phyloP scores from a whole-genome alignment of 2,888 invertebrate genomes.

The Drosophila algonquin region DNA sequence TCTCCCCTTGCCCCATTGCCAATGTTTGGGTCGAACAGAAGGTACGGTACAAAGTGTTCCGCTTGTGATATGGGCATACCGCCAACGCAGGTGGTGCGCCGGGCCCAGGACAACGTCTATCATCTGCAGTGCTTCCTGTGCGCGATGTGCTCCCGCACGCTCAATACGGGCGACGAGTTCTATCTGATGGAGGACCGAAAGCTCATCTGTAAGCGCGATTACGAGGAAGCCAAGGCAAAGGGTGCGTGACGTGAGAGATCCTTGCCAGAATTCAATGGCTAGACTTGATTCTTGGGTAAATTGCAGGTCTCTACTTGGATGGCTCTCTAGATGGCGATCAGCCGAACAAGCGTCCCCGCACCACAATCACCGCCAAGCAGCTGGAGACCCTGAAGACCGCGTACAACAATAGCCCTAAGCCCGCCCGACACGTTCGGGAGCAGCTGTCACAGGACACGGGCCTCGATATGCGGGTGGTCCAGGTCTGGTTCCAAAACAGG shows the following conservation, averaged over 20 bases:
- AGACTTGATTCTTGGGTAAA: not conserved
- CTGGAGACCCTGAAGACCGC: constrained; percentile 98
- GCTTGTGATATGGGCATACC: constrained; percentile 99
- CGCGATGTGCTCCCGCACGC: constrained; percentile 95
- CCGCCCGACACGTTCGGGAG: constrained; percentile 98
- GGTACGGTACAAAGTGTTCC: constrained; percentile 99
- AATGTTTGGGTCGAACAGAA: constrained; percentile 87
- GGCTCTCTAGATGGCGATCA: constrained; percentile 96
- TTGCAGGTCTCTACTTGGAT: constrained; percentile 85
- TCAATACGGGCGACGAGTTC: constrained; percentile 99
- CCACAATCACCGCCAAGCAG: constrained; percentile 99
- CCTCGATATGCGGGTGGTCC: constrained; percentile 99
- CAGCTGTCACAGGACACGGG: constrained; percentile 99
- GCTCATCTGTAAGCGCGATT: constrained; percentile 98
- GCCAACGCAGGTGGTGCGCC: constrained; percentile 97
- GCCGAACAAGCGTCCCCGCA: constrained; percentile 98
- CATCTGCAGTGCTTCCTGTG: constrained; percentile 98
- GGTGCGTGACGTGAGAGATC: constrained; percentile 85
- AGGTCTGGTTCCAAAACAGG: constrained; percentile 99
- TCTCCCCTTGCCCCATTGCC: constrained; percentile 71
- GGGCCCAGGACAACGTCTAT: constrained; percentile 98
- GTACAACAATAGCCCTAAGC: constrained; percentile 99
- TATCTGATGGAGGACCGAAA: constrained; percentile 99
- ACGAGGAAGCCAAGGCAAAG: constrained; percentile 99
- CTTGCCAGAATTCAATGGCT: not conserved